Evolutionary conservation across 2,888 invertebrate species (phyloP), one percentile per base, ranked within the genome.

Genomic region (Agrypnus murinus): DNA sequence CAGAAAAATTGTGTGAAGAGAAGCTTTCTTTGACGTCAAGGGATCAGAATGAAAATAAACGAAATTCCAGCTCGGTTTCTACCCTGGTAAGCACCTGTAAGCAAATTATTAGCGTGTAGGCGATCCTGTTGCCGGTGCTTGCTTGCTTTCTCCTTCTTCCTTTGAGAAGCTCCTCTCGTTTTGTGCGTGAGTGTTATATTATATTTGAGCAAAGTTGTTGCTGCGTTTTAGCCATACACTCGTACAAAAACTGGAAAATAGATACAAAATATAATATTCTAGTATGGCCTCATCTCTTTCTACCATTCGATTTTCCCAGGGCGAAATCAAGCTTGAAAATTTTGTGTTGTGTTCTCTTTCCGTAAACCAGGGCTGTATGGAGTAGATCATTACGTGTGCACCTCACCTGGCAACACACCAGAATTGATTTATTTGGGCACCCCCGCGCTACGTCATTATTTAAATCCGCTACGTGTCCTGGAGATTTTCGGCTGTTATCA

Each of bases 391-490:
- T 58, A 57, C 45, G 45, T 58, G 65, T 46, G 43, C 38, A 46
- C 25, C 34, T 58, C 58, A 65, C 65, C 65, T 65, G 65, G 65
- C 65, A 65, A 65, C 65, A 65, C 65, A 32, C 64, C 19, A 38
- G 64, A 50, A 69, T 69, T 64, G 69, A 69, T 69, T 69, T 69
- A 57, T 64, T 58, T 57, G 34, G 48, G 36, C 69, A 59, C 48
- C 43, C 58, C 50, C 64, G 58, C 65, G 32, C 58, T 69, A 38
- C 58, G 57, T 69, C 69, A 69, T 53, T 25, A 38, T 50, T 58
- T 25, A 53, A 53, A 46, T 63, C 62, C 63, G 40, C 67, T 50
- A 50, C 50, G 59, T 62, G 55, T 62, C 40, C 43, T 53, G 53
- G 50, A 43, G 64, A n/a, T 19, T 38, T 43, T 53, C 53, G 25